Conservation (phyloP, 2,113 vertebrate genomes). For the Himantopus leucocephalus region DNA sequence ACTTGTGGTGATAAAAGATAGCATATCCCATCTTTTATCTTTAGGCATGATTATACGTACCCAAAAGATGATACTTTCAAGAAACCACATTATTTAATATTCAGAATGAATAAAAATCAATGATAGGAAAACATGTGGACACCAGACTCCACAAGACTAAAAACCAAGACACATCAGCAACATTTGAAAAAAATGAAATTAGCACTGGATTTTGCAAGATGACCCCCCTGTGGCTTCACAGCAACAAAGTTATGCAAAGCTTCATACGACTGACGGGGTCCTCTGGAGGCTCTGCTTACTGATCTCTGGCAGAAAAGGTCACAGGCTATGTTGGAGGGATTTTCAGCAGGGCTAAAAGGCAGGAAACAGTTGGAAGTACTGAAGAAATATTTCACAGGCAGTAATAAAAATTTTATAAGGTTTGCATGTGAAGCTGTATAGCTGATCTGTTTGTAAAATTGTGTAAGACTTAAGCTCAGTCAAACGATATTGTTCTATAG, state of each 20-base stretch:
- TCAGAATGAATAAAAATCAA: not conserved
- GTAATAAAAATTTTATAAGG: constrained; percentile 10
- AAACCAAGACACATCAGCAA: not conserved
- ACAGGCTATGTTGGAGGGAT: constrained; percentile 54
- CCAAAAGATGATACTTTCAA: not conserved
- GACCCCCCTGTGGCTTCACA: not conserved
- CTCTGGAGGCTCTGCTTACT: constrained; percentile 56
- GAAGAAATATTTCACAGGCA: constrained; percentile 20
- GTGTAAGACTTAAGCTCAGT: not conserved
- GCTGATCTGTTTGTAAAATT: not conserved
- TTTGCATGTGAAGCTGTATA: not conserved
- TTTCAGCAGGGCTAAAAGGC: constrained; percentile 53
- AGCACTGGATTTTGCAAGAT: constrained; percentile 9
- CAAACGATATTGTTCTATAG: not conserved
- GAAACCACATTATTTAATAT: not conserved
- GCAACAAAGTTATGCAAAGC: constrained; percentile 53
- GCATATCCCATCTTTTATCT: not conserved
- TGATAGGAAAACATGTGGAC: not conserved
- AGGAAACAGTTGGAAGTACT: constrained; percentile 34
- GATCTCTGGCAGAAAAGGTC: constrained; percentile 71
- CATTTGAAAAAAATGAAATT: constrained; percentile 32
- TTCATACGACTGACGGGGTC: constrained; percentile 6
- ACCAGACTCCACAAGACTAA: not conserved
- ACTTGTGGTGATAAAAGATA: not conserved
- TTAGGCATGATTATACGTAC: not conserved